A percentile compares a stretch with the other conserved stretches of the same genome.
Evolutionary conservation across 2,113 vertebrate species (phyloP).

Genomic region (Pterocles orientalis): DNA sequence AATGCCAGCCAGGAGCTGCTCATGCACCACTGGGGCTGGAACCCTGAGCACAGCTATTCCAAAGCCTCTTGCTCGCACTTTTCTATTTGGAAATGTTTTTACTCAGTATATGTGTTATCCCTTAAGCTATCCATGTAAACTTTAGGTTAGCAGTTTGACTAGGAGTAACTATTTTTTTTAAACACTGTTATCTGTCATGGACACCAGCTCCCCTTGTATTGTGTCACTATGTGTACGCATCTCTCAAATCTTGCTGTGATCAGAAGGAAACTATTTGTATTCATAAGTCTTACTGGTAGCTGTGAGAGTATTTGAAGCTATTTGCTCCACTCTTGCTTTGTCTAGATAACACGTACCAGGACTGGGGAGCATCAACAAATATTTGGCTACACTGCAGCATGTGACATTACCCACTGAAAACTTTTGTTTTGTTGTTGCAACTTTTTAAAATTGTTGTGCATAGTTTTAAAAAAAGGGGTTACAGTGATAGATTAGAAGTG

Average conservation of each 20-base stretch:
- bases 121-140: neutral
- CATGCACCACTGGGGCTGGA: accelerated
- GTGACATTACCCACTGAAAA: neutral
- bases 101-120: neutral
- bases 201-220: neutral
- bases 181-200: neutral
- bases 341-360: neutral
- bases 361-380: neutral
- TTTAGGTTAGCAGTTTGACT: neutral
- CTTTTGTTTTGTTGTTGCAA: neutral
- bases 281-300: neutral
- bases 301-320: neutral
- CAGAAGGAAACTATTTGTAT: neutral
- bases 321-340: neutral
- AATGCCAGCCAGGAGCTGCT: neutral
- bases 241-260: neutral
- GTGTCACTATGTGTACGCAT: accelerated
- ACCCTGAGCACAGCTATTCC: neutral
- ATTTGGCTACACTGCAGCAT: neutral
- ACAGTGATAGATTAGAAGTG: neutral
- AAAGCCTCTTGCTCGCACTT: neutral
- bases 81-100: neutral
- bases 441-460: neutral
- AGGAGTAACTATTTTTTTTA: neutral
- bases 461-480: neutral